Evolutionary conservation across 1,140 invertebrate genomes (phyloP), one percentile per base, ranked within the genome.

Genomic region (Drosophila bifasciata): DNA sequence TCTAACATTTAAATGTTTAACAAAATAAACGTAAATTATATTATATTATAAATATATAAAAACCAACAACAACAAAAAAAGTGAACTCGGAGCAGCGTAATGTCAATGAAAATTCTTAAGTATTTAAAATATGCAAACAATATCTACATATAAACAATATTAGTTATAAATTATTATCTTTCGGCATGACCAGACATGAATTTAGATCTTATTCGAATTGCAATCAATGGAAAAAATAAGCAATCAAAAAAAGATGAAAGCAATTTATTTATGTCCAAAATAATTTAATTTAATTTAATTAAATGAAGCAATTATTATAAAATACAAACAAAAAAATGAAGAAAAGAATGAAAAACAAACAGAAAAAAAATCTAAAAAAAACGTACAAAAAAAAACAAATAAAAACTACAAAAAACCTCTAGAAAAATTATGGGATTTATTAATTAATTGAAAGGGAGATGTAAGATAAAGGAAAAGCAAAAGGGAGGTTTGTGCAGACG

Each of bases 41-140:
- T 25, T 25, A 36, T 71, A 71, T 69, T 71, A 15, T n/a, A 32
- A 70, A 70, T 46, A 68, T 68, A 68, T 25, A 43, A 70, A n/a
- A n/a, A n/a, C n/a, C n/a, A n/a, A n/a, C n/a, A n/a, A 67, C 9
- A n/a, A 7, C 49, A 39, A n/a, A 53, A 36, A 9, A 44, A n/a
- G 8, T 45, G 8, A 17, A 19, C 8, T 39, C 8, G 28, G 19
- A 59, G 17, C 28, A 59, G 17, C 28, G 32, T 28, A 51, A 28
- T 68, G 43, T 52, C 11, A 48, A 51, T 21, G 5, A 45, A 68
- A 46, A 19, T 13, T 13, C 7, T 16, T 36, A 69, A 69, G 64
- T 70, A 69, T 72, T 69, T 46, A 17, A 61, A 61, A 41, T 58
- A 64, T 40, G 28, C 36, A 46, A n/a, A n/a, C n/a, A n/a, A n/a